Percentiles rank a stretch among this genome's conserved stretches.
Conservation (phyloP, 2,113 vertebrate genomes). For the Macrotis lagotis region DNA sequence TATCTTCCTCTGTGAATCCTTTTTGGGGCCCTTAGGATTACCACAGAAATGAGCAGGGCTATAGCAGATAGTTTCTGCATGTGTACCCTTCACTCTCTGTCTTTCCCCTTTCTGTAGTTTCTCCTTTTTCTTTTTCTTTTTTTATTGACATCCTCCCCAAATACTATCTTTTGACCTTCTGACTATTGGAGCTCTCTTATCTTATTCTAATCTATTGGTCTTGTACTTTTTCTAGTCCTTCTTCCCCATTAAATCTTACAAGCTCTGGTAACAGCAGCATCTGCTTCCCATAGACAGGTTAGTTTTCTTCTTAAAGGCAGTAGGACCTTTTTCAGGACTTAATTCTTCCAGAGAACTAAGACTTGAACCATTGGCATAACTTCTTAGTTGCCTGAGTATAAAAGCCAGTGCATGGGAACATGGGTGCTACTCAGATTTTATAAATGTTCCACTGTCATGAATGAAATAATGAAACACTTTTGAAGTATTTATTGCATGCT, state of each 20-base stretch:
- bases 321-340: neutral
- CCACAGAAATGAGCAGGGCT: neutral
- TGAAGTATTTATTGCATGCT: neutral
- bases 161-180: neutral
- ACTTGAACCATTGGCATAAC: neutral
- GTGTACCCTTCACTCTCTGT: neutral
- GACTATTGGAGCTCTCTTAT: neutral
- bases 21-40: neutral
- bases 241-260: neutral
- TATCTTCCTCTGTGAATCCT: neutral
- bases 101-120: neutral
- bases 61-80: neutral
- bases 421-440: neutral
- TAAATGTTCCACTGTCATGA: neutral
- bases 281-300: neutral
- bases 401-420: neutral
- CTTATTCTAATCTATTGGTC: neutral
- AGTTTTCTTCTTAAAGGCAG: neutral
- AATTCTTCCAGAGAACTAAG: neutral
- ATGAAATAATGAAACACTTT: neutral
- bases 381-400: neutral
- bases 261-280: neutral
- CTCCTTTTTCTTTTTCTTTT: neutral
- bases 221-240: neutral
- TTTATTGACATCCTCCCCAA: neutral